Conservation (phyloP, 2,113 vertebrate genomes). For the Vanacampus margaritifer region DNA sequence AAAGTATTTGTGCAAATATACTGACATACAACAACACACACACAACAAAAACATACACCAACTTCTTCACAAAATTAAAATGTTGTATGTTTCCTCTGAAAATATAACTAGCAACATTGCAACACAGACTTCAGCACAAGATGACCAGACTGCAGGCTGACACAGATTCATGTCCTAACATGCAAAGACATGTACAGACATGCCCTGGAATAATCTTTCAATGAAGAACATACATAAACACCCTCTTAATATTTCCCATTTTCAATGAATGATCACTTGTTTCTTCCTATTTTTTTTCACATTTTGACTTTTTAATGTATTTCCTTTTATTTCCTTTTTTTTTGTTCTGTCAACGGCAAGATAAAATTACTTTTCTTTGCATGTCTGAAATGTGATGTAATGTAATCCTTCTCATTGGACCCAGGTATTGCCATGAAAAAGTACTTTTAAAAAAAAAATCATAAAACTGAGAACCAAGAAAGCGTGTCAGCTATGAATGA, state of each 20-base stretch:
- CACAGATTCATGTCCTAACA: constrained; percentile 29
- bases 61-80: too few species aligned
- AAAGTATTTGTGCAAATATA: too few species aligned
- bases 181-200: constrained; percentile 23
- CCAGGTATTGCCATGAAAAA: neutral
- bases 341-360: too few species aligned
- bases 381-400: neutral
- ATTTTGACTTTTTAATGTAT: neutral
- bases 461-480: neutral
- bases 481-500: neutral
- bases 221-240: neutral
- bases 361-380: too few species aligned
- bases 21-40: too few species aligned
- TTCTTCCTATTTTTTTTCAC: neutral
- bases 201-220: neutral
- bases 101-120: neutral
- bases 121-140: neutral
- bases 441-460: neutral
- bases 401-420: neutral
- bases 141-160: neutral
- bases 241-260: neutral
- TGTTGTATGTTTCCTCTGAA: neutral
- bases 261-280: neutral
- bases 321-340: neutral
- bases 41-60: too few species aligned